Base-by-base conservation (phyloP, 1,140 invertebrate species). In the Atopsyche davidsoni region DNA sequence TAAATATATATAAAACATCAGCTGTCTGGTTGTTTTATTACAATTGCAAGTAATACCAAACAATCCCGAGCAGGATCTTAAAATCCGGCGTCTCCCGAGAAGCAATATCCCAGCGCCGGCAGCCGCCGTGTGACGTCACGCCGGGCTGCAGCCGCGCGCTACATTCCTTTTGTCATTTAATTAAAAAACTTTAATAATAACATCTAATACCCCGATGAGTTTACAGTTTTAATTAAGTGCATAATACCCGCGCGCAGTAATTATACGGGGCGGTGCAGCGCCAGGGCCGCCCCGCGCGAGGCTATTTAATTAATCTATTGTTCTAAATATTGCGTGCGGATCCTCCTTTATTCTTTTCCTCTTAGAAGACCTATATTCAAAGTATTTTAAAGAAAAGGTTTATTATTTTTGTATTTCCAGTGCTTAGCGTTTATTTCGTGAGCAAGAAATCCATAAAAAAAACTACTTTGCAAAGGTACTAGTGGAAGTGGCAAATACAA, bases 151-250 rank as follows among this genome's bases (percentile, higher is more conserved):
- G 3, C 40, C 21, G 25, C 43, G 43, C 31, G 35, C 44, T 25
- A 36, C 36, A 51, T 54, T 64, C 60, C 53, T 59, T 58, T 60
- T 60, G 53, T 60, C 53, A 56, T 58, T 60, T 58, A 59, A 59
- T 61, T 59, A 59, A 58, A 58, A 54, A 56, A 59, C 58, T 59
- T 59, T 57, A 58, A 61, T 56, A 59, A 61, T 55, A 53, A 57
- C 55, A 55, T 58, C 55, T 55, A 51, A 53, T 56, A 51, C 49
- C 48, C 42, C 46, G 58, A 56, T 53, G 55, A 55, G 55, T 58
- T 58, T 60, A 56, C 58, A 54, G 53, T 56, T 58, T 58, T 58
- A 60, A 64, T 64, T 66, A 68, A 68, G 61, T 66, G 66, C 64
- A 69, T 67, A 63, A 66, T 63, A 59, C 59, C 58, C 60, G 57